phyloP scores from a whole-genome alignment of 2,113 vertebrate species.

The Melanostigma gelatinosum region DNA sequence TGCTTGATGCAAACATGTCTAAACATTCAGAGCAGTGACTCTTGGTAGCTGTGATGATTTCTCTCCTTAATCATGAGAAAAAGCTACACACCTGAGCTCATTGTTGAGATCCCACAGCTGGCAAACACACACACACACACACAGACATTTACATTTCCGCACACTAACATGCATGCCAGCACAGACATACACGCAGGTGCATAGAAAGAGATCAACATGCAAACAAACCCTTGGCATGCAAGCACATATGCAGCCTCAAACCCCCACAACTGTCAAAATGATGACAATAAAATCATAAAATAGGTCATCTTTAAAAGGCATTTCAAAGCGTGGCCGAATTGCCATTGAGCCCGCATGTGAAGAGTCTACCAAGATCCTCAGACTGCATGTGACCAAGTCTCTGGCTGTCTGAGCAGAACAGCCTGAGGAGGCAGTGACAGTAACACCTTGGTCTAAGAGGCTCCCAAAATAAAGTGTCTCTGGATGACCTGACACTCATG shows the following conservation, averaged over 20 bases:
- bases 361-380: slow-evolving; percentile 54
- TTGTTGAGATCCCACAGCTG: slow-evolving; percentile 51
- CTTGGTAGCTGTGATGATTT: slow-evolving; percentile 42
- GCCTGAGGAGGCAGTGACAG: slow-evolving; percentile 62
- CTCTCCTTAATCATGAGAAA: slow-evolving; percentile 51
- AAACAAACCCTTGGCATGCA: slow-evolving; percentile 35
- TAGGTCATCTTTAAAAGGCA: slow-evolving; percentile 70
- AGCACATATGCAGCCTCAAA: slow-evolving; percentile 49
- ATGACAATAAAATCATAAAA: slow-evolving; percentile 61
- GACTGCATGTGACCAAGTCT: slow-evolving; percentile 51
- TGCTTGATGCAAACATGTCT: slow-evolving; percentile 53
- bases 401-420: slow-evolving; percentile 56
- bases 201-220: slow-evolving; percentile 40
- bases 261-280: slow-evolving; percentile 58
- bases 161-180: slow-evolving; percentile 11
- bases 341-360: slow-evolving; percentile 39
- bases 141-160: slow-evolving; percentile 19
- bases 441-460: slow-evolving; percentile 74
- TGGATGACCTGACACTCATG: slow-evolving; percentile 54
- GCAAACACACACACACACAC: slow-evolving; percentile 5
- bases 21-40: slow-evolving; percentile 51
- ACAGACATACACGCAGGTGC: slow-evolving; percentile 40
- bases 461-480: slow-evolving; percentile 70
- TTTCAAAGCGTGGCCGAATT: slow-evolving; percentile 46
- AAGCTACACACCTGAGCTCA: slow-evolving; percentile 66